A percentile compares a stretch with the other conserved stretches of the same genome.
These are phyloP conservation scores for Tineola bisselliella DNA, from an alignment of 2,888 invertebrate species.

Conservation along the genomic window DNA sequence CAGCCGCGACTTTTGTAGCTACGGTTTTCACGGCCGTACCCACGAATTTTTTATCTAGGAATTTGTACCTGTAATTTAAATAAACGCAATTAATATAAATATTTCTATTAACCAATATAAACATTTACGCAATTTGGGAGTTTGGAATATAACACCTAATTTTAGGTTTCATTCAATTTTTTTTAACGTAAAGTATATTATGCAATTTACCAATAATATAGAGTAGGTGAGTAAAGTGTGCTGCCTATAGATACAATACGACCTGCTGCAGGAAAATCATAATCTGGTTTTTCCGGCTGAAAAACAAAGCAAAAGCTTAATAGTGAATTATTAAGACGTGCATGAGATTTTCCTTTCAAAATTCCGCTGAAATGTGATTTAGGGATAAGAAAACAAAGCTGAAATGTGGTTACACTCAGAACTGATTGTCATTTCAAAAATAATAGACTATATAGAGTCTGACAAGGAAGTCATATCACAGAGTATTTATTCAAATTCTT, in stretches of 20 bases:
- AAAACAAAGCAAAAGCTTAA: constrained; percentile 19
- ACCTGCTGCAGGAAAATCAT: constrained; percentile 33
- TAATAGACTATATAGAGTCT: too few relatives aligned
- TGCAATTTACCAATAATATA: constrained; percentile 40
- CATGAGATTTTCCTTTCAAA: too few relatives aligned
- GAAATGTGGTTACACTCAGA: too few relatives aligned
- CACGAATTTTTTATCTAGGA: constrained; percentile 74
- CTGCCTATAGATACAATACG: constrained; percentile 43
- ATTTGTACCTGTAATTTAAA: constrained; percentile 74
- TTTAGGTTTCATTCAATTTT: background rate
- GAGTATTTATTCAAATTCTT: too few relatives aligned
- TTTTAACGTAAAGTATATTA: background rate
- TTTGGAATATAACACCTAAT: too few relatives aligned
- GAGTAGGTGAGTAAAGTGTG: constrained; percentile 41
- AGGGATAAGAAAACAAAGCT: too few relatives aligned
- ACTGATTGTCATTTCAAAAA: too few relatives aligned
- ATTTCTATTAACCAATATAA: too few relatives aligned
- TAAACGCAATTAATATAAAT: constrained; percentile 13
- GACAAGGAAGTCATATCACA: too few relatives aligned
- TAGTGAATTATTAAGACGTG: constrained; percentile 16
- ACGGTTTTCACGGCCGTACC: constrained; percentile 73
- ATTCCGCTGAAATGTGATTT: too few relatives aligned
- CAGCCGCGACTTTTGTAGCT: constrained; percentile 74
- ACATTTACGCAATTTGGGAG: too few relatives aligned
- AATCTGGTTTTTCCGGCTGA: constrained; percentile 44